Evolutionary conservation across 2,797 vertebrate genomes (phyloP).

Genomic region (Bradypodion pumilum): DNA sequence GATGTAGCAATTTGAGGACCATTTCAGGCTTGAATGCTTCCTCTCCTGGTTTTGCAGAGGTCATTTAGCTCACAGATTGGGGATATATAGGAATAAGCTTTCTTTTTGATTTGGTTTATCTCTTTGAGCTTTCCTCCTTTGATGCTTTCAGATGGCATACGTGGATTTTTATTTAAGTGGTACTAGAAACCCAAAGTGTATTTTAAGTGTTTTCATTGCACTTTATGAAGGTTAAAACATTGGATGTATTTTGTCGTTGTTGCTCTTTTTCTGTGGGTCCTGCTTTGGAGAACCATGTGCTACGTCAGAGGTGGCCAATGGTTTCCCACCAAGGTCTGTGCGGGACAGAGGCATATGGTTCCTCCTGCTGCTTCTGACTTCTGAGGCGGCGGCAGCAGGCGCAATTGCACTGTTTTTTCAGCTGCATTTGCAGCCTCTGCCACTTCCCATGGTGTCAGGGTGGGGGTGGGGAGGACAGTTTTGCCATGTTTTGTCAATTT

Average conservation of each 20-base stretch:
- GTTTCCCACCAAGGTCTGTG: too few relatives aligned
- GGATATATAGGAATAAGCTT: not conserved
- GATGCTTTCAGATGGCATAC: not conserved
- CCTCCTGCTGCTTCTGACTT: too few relatives aligned
- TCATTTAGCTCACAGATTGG: constrained; percentile 15
- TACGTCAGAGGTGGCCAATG: too few relatives aligned
- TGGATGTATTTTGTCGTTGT: not conserved
- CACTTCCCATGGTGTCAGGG: too few relatives aligned
- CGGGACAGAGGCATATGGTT: too few relatives aligned
- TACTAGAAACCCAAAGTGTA: not conserved
- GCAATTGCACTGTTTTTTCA: too few relatives aligned
- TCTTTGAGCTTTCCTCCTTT: constrained; percentile 12
- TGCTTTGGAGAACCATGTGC: not conserved
- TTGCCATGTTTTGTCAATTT: too few relatives aligned
- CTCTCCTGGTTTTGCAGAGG: constrained; percentile 13
- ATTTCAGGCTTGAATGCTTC: constrained; percentile 26
- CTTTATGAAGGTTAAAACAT: not conserved
- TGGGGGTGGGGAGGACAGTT: too few relatives aligned
- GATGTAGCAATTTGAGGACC: constrained; percentile 17
- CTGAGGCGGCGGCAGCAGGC: too few relatives aligned
- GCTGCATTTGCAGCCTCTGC: too few relatives aligned
- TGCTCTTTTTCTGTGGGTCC: not conserved
- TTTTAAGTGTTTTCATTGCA: not conserved
- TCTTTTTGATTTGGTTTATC: constrained; percentile 13
- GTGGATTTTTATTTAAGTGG: not conserved